A percentile compares a stretch with the other conserved stretches of the same genome.
These are phyloP conservation scores for Sitobion miscanthi DNA, from an alignment of 1,140 invertebrate genomes.

Conservation along the genomic window DNA sequence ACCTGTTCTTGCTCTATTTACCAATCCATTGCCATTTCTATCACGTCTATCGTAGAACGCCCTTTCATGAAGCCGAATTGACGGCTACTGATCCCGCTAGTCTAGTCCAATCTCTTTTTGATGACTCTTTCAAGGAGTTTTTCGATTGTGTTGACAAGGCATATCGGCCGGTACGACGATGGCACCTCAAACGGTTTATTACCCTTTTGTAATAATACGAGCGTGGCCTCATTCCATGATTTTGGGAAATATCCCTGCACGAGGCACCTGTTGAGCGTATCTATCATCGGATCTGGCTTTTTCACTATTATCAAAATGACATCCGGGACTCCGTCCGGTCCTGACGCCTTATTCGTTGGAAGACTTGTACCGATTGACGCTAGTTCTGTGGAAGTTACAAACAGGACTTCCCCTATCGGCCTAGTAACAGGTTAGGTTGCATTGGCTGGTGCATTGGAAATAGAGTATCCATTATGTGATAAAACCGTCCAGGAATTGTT, in stretches of 20 bases:
- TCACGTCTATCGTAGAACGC: constrained; percentile 63
- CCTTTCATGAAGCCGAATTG: constrained; percentile 22
- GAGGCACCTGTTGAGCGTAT: neutral
- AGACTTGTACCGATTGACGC: neutral
- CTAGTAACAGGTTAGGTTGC: neutral
- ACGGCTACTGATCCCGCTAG: neutral
- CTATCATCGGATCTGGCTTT: neutral
- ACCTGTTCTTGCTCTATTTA: neutral
- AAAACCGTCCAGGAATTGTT: neutral
- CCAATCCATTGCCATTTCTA: constrained; percentile 57
- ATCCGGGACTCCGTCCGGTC: neutral
- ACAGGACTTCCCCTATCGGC: neutral
- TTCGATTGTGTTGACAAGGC: neutral
- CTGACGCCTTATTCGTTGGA: constrained; percentile 33
- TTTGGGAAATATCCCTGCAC: neutral
- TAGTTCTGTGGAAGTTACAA: neutral
- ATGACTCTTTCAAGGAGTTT: neutral
- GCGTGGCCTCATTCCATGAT: constrained; percentile 34
- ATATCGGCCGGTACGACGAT: neutral
- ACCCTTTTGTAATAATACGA: constrained; percentile 27
- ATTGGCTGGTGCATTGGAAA: neutral
- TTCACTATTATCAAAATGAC: neutral
- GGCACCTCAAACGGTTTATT: neutral
- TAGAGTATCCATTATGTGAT: neutral
- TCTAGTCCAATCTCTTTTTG: neutral